These are phyloP conservation scores for Asarcornis scutulata DNA, from an alignment of 2,113 vertebrate genomes.

Conservation along the genomic window DNA sequence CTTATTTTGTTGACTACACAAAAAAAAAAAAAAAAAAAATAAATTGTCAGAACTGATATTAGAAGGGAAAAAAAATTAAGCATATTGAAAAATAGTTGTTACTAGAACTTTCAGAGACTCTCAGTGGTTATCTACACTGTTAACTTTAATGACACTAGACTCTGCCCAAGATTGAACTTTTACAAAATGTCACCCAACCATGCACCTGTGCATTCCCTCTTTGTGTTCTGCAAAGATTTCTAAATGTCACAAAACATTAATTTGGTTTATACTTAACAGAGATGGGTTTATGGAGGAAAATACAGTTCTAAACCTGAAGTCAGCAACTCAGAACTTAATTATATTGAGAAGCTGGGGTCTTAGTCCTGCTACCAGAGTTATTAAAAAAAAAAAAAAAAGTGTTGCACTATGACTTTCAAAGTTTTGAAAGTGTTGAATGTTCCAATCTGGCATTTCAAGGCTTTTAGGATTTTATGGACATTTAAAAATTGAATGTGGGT, in stretches of 20 bases:
- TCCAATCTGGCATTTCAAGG: not conserved
- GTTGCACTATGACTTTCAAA: conserved; percentile 33
- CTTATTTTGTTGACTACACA: not conserved
- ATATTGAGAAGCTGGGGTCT: not conserved
- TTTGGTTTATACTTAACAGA: not conserved
- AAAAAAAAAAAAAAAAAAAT: not conserved
- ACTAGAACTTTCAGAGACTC: not conserved
- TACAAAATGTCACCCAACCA: not conserved
- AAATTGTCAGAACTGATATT: not conserved
- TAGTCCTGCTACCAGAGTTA: not conserved
- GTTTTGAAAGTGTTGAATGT: conserved; percentile 20
- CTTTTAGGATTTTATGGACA: conserved; percentile 21
- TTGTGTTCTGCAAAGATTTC: not conserved
- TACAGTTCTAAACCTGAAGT: not conserved
- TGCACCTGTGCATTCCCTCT: not conserved
- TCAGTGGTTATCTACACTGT: not conserved
- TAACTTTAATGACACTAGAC: not conserved
- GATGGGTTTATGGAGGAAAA: not conserved
- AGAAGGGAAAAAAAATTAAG: not conserved
- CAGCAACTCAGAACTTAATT: not conserved
- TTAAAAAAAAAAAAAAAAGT: not conserved
- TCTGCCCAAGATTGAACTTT: not conserved
- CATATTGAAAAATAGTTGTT: not conserved
- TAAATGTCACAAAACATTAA: not conserved
- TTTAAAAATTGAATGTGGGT: conserved; percentile 15